A percentile compares a stretch with the other conserved stretches of the same genome.
phyloP scores from a whole-genome alignment of 2,113 vertebrate genomes.

The Podilymbus podiceps region DNA sequence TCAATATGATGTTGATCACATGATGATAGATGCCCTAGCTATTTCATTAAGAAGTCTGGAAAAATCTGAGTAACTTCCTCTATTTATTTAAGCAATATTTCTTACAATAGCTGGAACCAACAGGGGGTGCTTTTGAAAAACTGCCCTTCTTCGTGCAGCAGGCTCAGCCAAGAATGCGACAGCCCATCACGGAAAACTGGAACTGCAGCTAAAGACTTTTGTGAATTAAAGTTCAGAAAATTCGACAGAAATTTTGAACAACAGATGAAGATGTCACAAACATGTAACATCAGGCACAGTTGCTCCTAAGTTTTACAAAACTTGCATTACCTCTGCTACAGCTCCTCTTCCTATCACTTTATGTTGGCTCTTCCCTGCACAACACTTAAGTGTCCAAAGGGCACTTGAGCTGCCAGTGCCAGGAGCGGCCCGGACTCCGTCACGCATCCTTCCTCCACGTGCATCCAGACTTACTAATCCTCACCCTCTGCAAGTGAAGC shows the following conservation, averaged over 20 bases:
- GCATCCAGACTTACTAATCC: not conserved
- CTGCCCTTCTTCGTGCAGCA: not conserved
- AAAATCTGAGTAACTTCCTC: not conserved
- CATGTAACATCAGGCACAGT: not conserved
- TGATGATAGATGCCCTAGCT: not conserved
- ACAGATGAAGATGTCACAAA: not conserved
- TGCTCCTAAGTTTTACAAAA: not conserved
- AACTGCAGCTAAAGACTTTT: not conserved
- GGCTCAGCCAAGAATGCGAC: accelerated
- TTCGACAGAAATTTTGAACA: not conserved
- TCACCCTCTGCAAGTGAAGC: not conserved
- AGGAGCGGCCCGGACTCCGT: accelerated
- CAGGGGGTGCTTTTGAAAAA: not conserved
- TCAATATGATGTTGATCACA: not conserved
- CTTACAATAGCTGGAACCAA: not conserved
- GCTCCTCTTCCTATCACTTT: not conserved
- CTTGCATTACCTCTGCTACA: not conserved
- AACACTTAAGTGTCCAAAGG: not conserved
- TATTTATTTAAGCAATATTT: not conserved
- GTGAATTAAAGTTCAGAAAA: not conserved
- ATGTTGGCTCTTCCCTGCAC: not conserved
- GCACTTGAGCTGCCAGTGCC: not conserved
- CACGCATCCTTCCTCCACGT: not conserved
- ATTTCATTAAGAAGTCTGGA: not conserved
- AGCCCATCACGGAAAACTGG: not conserved